Evolutionary conservation across 2,797 vertebrate genomes (phyloP).

Genomic region (Limosa lapponica): DNA sequence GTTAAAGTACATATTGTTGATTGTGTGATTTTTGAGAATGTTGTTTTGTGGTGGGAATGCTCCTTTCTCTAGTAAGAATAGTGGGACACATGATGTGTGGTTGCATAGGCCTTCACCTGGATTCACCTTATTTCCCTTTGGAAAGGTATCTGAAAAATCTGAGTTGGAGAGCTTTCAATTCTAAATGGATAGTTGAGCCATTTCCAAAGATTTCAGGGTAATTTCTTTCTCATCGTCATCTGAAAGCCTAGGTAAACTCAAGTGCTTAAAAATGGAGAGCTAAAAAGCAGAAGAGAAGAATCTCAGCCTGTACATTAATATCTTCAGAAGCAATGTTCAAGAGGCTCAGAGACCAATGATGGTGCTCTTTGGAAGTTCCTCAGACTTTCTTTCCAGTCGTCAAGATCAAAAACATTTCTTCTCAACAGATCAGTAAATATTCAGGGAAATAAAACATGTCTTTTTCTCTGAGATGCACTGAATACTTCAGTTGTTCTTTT

Average conservation of each 20-base stretch:
- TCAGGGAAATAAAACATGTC: not conserved
- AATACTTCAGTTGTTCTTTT: not conserved
- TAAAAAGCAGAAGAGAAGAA: not conserved
- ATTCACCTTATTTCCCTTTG: not conserved
- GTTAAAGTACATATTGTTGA: not conserved
- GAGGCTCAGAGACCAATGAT: not conserved
- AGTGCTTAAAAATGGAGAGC: not conserved
- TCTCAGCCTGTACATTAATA: not conserved
- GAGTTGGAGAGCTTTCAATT: not conserved
- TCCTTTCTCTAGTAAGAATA: not conserved
- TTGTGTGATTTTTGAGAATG: not conserved
- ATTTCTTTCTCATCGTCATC: not conserved
- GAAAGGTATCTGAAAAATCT: not conserved
- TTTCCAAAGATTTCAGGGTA: not conserved
- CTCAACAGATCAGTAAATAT: not conserved
- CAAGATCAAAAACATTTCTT: not conserved
- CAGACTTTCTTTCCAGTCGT: not conserved
- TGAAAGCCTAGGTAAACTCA: not conserved
- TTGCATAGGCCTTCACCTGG: not conserved
- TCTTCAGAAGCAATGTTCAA: not conserved
- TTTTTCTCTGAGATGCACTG: not conserved
- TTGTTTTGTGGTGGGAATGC: not conserved
- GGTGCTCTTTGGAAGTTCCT: not conserved
- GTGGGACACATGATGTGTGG: not conserved
- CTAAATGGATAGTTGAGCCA: not conserved